These are phyloP conservation scores for Heterohyrax brucei DNA, from an alignment of 2,797 vertebrate genomes.

Conservation along the genomic window DNA sequence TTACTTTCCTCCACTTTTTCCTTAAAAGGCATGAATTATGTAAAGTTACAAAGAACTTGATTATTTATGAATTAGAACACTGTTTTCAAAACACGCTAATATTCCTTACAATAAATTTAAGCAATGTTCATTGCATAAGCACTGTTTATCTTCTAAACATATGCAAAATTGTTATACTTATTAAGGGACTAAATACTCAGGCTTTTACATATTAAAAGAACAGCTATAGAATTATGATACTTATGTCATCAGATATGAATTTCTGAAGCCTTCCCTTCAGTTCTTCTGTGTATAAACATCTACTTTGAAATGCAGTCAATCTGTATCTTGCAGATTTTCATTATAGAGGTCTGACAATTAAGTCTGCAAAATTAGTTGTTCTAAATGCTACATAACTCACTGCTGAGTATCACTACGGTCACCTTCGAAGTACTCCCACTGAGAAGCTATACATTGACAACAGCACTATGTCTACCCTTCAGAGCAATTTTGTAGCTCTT, in stretches of 20 bases:
- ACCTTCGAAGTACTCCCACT: too few relatives aligned
- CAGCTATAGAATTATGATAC: neutral
- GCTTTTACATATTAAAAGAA: constrained; percentile 51
- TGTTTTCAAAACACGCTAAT: constrained; percentile 52
- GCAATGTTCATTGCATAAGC: neutral
- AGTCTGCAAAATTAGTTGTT: too few relatives aligned
- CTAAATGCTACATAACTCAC: too few relatives aligned
- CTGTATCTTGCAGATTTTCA: neutral
- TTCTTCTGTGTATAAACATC: constrained; percentile 17
- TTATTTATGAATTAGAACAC: constrained; percentile 68
- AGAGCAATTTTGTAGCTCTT: too few relatives aligned
- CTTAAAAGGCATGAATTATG: constrained; percentile 62
- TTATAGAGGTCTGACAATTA: neutral
- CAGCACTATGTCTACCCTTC: too few relatives aligned
- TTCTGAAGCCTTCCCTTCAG: neutral
- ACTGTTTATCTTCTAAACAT: constrained; percentile 63
- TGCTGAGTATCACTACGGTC: too few relatives aligned
- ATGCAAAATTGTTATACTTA: neutral
- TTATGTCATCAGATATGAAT: neutral
- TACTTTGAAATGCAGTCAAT: neutral
- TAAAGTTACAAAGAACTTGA: constrained; percentile 73
- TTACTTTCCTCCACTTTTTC: constrained; percentile 62
- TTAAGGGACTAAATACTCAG: neutral
- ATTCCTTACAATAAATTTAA: constrained; percentile 63
- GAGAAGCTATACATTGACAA: too few relatives aligned